Conservation (phyloP, 2,888 invertebrate species). For the Parthenolecanium corni region DNA sequence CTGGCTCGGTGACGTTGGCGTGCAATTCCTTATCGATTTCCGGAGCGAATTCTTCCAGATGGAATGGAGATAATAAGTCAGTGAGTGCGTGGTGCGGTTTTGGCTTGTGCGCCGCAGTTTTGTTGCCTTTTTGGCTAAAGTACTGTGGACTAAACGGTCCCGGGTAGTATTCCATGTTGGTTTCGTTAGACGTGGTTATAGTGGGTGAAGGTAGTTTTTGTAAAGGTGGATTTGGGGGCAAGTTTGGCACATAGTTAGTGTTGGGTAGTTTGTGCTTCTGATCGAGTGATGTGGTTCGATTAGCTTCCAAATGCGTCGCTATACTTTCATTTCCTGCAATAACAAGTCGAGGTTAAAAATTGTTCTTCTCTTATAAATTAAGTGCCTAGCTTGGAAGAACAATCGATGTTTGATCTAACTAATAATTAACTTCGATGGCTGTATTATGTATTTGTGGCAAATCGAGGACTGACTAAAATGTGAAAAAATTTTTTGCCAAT, state of each 20-base stretch:
- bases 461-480: too few species aligned
- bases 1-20: conserved; percentile 8
- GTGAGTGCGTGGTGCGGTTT: conserved; percentile 26
- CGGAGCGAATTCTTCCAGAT: conserved; percentile 28
- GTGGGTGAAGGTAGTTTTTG: conserved; percentile 31
- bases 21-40: conserved; percentile 25
- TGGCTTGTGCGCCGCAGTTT: conserved; percentile 17
- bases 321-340: conserved; percentile 24
- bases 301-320: background rate
- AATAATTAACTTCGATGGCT: too few species aligned
- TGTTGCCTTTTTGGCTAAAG: conserved; percentile 26
- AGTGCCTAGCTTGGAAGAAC: too few species aligned
- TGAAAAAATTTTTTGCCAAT: too few species aligned
- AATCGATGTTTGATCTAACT: too few species aligned
- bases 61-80: conserved; percentile 30
- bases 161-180: conserved; percentile 33
- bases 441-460: too few species aligned
- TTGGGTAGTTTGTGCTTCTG: conserved; percentile 1
- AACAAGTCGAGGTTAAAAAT: conserved; percentile 2
- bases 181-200: background rate
- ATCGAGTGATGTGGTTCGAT: background rate
- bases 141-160: conserved; percentile 32
- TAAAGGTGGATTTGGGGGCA: background rate
- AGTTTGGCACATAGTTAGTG: background rate
- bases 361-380: too few species aligned